Percentiles rank a stretch among this genome's conserved stretches.
Conservation (phyloP, 2,797 vertebrate genomes). For the Cuniculus paca region DNA sequence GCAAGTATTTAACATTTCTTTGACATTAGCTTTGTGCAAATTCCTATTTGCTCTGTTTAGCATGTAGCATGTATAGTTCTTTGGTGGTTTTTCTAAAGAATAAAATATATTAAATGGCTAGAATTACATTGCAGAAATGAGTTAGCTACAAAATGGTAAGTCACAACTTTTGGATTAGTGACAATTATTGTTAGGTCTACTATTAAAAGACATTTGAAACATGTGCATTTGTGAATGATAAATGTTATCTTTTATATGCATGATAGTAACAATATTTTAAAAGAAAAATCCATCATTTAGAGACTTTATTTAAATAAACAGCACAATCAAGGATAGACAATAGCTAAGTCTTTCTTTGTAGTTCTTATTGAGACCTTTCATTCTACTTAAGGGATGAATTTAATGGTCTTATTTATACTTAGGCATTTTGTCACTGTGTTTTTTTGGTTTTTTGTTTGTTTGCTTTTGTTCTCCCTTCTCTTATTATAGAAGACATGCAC, state of each 20-base stretch:
- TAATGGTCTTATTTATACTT: neutral
- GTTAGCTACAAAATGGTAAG: neutral
- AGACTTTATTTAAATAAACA: constrained; percentile 10
- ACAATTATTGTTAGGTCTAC: neutral
- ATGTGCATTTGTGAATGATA: neutral
- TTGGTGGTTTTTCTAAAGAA: neutral
- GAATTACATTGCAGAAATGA: neutral
- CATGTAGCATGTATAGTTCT: neutral
- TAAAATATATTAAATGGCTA: constrained; percentile 23
- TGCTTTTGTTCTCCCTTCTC: neutral
- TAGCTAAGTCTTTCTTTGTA: neutral
- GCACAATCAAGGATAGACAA: neutral
- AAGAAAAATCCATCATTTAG: neutral
- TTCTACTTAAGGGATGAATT: neutral
- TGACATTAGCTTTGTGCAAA: neutral
- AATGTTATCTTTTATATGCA: neutral
- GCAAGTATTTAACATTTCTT: constrained; percentile 45
- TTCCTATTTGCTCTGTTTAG: neutral
- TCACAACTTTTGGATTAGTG: neutral
- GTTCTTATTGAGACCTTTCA: neutral
- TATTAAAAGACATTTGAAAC: neutral
- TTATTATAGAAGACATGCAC: neutral
- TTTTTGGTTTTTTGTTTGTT: too few species aligned
- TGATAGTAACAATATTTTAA: neutral
- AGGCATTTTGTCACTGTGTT: neutral